A percentile compares a stretch with the other conserved stretches of the same genome.
Evolutionary conservation across 2,888 invertebrate species (phyloP).

Genomic region (Acleris literana): DNA sequence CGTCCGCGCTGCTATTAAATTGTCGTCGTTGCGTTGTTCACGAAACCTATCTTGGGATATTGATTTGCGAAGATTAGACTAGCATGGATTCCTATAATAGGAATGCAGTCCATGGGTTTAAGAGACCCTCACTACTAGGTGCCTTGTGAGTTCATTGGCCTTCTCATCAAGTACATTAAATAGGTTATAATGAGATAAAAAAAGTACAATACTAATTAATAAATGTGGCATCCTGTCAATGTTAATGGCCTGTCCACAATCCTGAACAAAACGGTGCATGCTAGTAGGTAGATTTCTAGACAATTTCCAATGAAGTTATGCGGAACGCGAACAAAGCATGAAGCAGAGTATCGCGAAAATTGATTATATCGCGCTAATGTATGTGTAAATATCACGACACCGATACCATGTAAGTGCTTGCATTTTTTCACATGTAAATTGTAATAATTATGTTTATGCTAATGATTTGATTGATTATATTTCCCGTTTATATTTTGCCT

Average conservation of each 20-base stretch:
- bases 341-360: slow-evolving; percentile 59
- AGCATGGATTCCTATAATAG: too few relatives aligned
- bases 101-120: too few relatives aligned
- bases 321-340: slow-evolving; percentile 68
- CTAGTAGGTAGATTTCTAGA: slow-evolving; percentile 41
- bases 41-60: too few relatives aligned
- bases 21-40: too few relatives aligned
- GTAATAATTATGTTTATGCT: neutral
- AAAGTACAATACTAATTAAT: neutral
- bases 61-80: too few relatives aligned
- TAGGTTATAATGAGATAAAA: neutral
- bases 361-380: slow-evolving; percentile 32
- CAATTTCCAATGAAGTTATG: slow-evolving; percentile 79
- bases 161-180: too few relatives aligned
- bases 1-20: too few relatives aligned
- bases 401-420: slow-evolving; percentile 5
- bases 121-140: too few relatives aligned
- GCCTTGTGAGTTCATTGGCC: too few relatives aligned
- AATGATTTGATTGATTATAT: too few relatives aligned
- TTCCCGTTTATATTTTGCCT: too few relatives aligned
- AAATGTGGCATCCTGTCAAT: slow-evolving; percentile 14
- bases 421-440: neutral
- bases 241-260: slow-evolving; percentile 40
- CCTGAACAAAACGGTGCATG: slow-evolving; percentile 41
- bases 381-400: slow-evolving; percentile 26